Evolutionary conservation across 2,113 vertebrate species (phyloP).

Genomic region (Pimephales promelas): DNA sequence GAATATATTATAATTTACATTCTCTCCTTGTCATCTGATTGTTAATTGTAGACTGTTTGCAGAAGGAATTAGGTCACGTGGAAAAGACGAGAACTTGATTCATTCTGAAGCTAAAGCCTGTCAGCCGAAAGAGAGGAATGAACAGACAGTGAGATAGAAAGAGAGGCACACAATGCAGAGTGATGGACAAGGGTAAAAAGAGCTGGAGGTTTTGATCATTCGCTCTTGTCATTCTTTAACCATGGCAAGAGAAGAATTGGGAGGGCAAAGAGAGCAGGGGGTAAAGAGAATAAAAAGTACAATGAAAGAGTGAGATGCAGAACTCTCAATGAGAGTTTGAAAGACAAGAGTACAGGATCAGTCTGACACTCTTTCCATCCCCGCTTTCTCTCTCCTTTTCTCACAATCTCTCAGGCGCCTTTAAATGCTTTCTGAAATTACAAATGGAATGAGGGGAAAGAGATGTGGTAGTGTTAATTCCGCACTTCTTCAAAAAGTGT

Average conservation of each 20-base stretch:
- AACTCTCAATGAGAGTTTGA: constrained; percentile 49
- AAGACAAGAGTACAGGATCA: constrained; percentile 48
- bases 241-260: constrained; percentile 67
- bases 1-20: constrained; percentile 49
- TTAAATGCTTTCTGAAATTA: constrained; percentile 30
- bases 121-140: constrained; percentile 76
- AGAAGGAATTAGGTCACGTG: constrained; percentile 64
- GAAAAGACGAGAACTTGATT: constrained; percentile 80
- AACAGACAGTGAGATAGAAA: constrained; percentile 83
- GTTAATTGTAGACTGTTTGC: constrained; percentile 53
- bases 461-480: constrained; percentile 6
- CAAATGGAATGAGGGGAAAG: not conserved
- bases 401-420: constrained; percentile 29
- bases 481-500: not conserved
- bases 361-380: constrained; percentile 41
- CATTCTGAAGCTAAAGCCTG: constrained; percentile 82
- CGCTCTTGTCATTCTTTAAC: constrained; percentile 73
- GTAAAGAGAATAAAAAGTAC: constrained; percentile 41
- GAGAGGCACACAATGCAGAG: constrained; percentile 76
- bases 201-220: constrained; percentile 82
- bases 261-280: constrained; percentile 71
- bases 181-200: constrained; percentile 89
- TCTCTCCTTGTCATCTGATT: constrained; percentile 49
- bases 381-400: constrained; percentile 53
- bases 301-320: constrained; percentile 62